Percentiles rank a stretch among this genome's conserved stretches.
These are phyloP conservation scores for Picus viridis DNA, from an alignment of 2,797 vertebrate genomes.

Conservation along the genomic window DNA sequence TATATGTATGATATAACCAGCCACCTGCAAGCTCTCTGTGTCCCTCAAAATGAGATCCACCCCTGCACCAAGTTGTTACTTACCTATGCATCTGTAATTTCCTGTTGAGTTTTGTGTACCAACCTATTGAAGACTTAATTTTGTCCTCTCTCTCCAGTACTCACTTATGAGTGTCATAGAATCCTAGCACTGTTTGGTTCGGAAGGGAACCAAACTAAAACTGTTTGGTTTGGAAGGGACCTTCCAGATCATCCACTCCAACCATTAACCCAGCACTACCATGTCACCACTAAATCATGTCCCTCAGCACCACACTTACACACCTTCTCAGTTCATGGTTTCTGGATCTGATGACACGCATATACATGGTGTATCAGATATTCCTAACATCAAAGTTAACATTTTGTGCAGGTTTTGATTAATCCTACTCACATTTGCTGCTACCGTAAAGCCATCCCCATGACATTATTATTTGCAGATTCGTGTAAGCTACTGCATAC, in stretches of 20 bases:
- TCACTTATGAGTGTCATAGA: neutral
- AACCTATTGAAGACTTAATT: neutral
- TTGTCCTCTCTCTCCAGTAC: neutral
- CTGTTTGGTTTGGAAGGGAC: too few relatives aligned
- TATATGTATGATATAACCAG: constrained; percentile 9
- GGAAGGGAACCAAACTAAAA: too few relatives aligned
- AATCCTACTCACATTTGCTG: neutral
- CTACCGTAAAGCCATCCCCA: neutral
- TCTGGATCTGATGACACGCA: neutral
- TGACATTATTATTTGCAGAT: neutral
- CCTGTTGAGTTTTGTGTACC: constrained; percentile 27
- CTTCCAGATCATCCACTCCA: too few relatives aligned
- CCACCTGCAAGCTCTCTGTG: constrained; percentile 16
- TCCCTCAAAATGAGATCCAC: constrained; percentile 17
- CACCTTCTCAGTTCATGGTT: neutral
- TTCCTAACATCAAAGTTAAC: neutral
- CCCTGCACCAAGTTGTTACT: constrained; percentile 16
- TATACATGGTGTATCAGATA: neutral
- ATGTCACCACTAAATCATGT: too few relatives aligned
- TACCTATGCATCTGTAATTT: neutral
- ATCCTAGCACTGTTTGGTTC: too few relatives aligned
- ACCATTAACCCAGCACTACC: too few relatives aligned
- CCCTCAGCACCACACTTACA: too few relatives aligned
- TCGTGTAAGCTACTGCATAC: neutral
- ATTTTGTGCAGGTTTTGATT: neutral